These are phyloP conservation scores for Trilocha varians DNA, from an alignment of 2,888 invertebrate species.

Conservation along the genomic window DNA sequence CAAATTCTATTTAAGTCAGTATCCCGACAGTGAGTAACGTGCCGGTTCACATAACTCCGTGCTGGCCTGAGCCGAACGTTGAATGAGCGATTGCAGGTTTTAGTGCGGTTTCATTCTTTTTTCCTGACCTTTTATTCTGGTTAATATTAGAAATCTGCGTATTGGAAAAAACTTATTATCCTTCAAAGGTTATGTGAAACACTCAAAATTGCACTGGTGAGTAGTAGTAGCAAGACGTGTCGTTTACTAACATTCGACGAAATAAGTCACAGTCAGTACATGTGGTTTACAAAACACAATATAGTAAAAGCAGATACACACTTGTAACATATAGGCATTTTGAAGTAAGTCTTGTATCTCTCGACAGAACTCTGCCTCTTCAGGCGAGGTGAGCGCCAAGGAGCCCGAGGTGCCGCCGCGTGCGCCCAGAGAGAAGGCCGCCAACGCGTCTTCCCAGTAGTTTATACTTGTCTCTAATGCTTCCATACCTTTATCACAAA, in stretches of 20 bases:
- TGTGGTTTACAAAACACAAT: not conserved
- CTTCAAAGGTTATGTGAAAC: too few relatives aligned
- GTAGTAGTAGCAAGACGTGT: not conserved
- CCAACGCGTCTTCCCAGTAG: conserved; percentile 96
- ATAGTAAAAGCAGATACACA: conserved; percentile 12
- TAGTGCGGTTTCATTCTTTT: too few relatives aligned
- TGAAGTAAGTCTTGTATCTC: conserved; percentile 88
- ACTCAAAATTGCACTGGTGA: too few relatives aligned
- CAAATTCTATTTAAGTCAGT: too few relatives aligned
- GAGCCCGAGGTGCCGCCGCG: conserved; percentile 70
- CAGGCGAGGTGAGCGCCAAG: conserved; percentile 82
- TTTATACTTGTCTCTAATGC: conserved; percentile 92
- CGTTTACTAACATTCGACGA: not conserved
- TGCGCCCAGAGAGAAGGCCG: conserved; percentile 80
- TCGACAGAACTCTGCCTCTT: conserved; percentile 88
- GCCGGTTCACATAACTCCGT: too few relatives aligned
- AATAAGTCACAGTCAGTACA: not conserved
- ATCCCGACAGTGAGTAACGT: too few relatives aligned
- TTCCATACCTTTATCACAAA: conserved; percentile 82
- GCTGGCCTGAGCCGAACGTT: too few relatives aligned
- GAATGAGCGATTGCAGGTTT: too few relatives aligned
- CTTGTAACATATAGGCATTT: conserved; percentile 83
- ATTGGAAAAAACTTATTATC: too few relatives aligned
- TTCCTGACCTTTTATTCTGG: too few relatives aligned
- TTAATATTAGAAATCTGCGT: too few relatives aligned